Conservation (phyloP, 2,113 vertebrate genomes). For the Lynx canadensis region DNA sequence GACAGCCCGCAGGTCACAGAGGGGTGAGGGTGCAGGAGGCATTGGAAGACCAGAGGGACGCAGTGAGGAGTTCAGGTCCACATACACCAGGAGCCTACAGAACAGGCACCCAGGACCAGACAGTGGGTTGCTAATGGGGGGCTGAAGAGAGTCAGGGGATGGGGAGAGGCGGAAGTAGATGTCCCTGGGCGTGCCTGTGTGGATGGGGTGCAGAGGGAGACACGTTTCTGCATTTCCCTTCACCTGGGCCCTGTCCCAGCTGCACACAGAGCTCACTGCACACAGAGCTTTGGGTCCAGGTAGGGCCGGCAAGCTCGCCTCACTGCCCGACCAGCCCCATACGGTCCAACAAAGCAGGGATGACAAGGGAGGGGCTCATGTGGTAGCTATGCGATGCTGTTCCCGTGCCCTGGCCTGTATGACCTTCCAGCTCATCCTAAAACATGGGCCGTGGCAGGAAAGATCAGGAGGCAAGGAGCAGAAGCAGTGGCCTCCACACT, state of each 20-base stretch:
- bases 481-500: neutral
- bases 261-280: too few relatives aligned
- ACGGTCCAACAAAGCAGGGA: neutral
- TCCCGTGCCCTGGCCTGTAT: neutral
- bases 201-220: neutral
- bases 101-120: neutral
- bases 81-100: neutral
- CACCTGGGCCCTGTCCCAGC: too few relatives aligned
- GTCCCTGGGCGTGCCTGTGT: neutral
- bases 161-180: neutral
- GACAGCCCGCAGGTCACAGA: neutral
- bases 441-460: neutral
- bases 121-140: neutral
- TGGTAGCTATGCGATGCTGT: neutral
- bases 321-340: neutral
- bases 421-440: neutral
- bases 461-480: neutral
- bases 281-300: neutral
- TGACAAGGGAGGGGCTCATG: neutral
- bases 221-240: neutral
- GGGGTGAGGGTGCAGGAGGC: neutral
- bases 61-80: neutral
- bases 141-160: neutral
- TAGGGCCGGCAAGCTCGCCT: neutral
- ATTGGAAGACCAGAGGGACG: neutral